phyloP scores from a whole-genome alignment of 1,140 invertebrate species.

The Hylyphantes graminicola region DNA sequence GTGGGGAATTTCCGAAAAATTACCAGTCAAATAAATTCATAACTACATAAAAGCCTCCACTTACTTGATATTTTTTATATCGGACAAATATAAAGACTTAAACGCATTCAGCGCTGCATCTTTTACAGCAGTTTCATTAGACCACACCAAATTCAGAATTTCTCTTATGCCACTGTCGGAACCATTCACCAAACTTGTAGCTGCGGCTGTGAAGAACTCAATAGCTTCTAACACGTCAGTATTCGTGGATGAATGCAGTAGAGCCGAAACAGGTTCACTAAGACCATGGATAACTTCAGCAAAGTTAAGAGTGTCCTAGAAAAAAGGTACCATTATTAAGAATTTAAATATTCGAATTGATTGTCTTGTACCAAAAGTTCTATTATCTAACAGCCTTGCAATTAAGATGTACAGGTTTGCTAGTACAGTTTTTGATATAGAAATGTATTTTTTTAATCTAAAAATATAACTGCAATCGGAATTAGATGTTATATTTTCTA shows the following conservation, averaged over 20 bases:
- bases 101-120: constrained; percentile 76
- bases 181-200: constrained; percentile 80
- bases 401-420: too few relatives aligned
- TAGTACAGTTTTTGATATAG: too few relatives aligned
- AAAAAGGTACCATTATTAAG: neutral
- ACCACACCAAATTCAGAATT: constrained; percentile 82
- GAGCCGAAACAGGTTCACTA: constrained; percentile 48
- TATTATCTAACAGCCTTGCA: too few relatives aligned
- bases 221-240: constrained; percentile 86
- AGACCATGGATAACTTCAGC: constrained; percentile 43
- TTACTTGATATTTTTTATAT: constrained; percentile 20
- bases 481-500: too few relatives aligned
- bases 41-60: neutral
- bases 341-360: neutral
- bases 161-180: constrained; percentile 78
- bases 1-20: too few relatives aligned
- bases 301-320: constrained; percentile 49
- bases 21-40: too few relatives aligned
- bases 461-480: too few relatives aligned
- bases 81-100: constrained; percentile 73
- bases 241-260: constrained; percentile 79
- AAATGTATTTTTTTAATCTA: too few relatives aligned
- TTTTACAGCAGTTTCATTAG: constrained; percentile 74
- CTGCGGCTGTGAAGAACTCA: constrained; percentile 83
- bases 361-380: neutral